phyloP scores from a whole-genome alignment of 2,888 invertebrate species.

The Lithophane ornitopus region DNA sequence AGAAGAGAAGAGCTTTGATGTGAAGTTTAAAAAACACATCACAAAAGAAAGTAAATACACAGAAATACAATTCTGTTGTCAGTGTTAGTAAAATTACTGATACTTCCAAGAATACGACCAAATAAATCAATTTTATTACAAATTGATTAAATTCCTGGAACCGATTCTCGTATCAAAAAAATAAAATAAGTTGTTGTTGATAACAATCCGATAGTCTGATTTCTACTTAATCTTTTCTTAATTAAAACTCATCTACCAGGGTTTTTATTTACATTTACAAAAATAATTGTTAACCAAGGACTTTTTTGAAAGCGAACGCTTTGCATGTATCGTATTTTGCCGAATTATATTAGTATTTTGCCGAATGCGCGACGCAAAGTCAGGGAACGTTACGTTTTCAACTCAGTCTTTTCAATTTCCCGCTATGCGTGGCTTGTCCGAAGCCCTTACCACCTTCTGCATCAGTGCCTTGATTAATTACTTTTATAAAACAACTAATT shows the following conservation, averaged over 20 bases:
- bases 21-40: too few species aligned
- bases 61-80: too few species aligned
- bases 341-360: too few species aligned
- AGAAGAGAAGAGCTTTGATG: not conserved
- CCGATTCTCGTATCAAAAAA: not conserved
- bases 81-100: not conserved
- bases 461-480: not conserved
- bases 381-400: too few species aligned
- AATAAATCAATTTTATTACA: not conserved
- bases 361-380: too few species aligned
- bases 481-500: not conserved
- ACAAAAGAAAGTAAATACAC: too few species aligned
- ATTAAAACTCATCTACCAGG: not conserved
- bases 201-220: not conserved
- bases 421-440: not conserved
- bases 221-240: not conserved
- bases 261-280: not conserved
- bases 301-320: not conserved
- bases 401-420: not conserved
- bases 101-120: not conserved
- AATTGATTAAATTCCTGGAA: not conserved
- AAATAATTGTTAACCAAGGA: not conserved
- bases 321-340: not conserved
- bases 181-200: not conserved
- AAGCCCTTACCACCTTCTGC: not conserved